Evolutionary conservation across 2,888 invertebrate species (phyloP).

Genomic region (Malacosoma neustria): DNA sequence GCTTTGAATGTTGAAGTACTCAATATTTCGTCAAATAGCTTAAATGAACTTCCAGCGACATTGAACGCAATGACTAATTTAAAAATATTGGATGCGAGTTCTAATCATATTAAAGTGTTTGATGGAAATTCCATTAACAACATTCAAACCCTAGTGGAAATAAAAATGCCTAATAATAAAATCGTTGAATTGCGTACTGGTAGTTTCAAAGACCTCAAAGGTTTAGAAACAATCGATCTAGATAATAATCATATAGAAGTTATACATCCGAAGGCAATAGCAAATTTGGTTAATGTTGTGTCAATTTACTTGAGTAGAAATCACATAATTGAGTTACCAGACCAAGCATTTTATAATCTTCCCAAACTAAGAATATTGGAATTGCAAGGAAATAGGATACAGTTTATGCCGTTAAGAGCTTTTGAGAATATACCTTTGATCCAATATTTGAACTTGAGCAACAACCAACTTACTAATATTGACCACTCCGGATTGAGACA

Average conservation of each 20-base stretch:
- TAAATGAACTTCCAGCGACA: constrained; percentile 82
- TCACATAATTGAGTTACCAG: constrained; percentile 83
- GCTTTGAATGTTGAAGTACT: constrained; percentile 81
- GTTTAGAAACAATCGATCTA: constrained; percentile 83
- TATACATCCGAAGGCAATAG: constrained; percentile 82
- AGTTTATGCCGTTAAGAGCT: constrained; percentile 81
- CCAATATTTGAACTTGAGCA: constrained; percentile 87
- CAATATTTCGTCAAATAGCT: constrained; percentile 85
- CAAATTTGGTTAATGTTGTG: constrained; percentile 79
- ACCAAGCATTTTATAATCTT: constrained; percentile 83
- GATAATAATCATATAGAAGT: constrained; percentile 87
- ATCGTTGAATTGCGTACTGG: constrained; percentile 81
- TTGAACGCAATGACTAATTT: constrained; percentile 80
- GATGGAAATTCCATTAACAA: constrained; percentile 81
- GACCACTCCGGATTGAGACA: constrained; percentile 84
- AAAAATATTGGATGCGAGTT: constrained; percentile 83
- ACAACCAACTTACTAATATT: constrained; percentile 84
- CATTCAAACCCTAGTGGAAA: constrained; percentile 79
- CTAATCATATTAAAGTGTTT: constrained; percentile 82
- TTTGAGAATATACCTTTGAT: constrained; percentile 86
- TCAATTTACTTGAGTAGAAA: constrained; percentile 82
- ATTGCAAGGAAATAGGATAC: constrained; percentile 85
- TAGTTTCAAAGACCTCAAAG: constrained; percentile 81
- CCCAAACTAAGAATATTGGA: constrained; percentile 83
- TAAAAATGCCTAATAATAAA: constrained; percentile 84